Evolutionary conservation across 2,113 vertebrate genomes (phyloP), one percentile per base, ranked within the genome.

Genomic region (Petromus typicus): DNA sequence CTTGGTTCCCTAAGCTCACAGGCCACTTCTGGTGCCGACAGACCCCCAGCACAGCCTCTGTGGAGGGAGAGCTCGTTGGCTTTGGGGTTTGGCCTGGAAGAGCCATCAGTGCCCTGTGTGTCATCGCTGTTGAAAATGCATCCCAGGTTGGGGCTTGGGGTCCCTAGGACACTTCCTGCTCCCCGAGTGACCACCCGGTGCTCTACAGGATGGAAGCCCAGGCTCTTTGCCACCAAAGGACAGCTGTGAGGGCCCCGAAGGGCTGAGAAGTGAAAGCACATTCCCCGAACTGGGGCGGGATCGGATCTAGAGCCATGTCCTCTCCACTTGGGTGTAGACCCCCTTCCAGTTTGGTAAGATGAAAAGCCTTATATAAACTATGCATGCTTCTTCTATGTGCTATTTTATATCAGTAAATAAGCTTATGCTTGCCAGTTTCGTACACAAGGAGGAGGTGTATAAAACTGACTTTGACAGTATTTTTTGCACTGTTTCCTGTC

Each of bases 381-480:
- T 99, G 99, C 99, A 99, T 99, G 99, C 98, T 48, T 97, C 96
- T 98, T 98, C 99, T 99, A 98, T 98, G 98, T 98, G 98, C 98
- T 98, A 98, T 97, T 99, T 98, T 97, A 80, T 98, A 98, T 98
- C 98, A 98, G 98, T 98, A 96, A 98, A 98, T 99, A 99, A 99
- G 98, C 98, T 99, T 99, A 95, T 97, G 98, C 98, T 98, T 98
- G 90, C 97, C 98, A 98, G 98, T 98, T 98, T 97, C 97, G 96
- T 61, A 84, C 81, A 37, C 91, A 48, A 4, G 57, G 48, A 54
- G 91, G 96, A 95, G 97, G 97, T 98, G 98, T 99, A 98, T 98
- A 98, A 96, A 98, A 98, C 98, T 98, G 98, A 98, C 97, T 98
- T 95, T 98, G 98, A 99, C 99, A 99, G 99, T 99, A 99, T 99